phyloP scores from a whole-genome alignment of 2,797 vertebrate genomes.

The Myoxocephalus aenaeus region DNA sequence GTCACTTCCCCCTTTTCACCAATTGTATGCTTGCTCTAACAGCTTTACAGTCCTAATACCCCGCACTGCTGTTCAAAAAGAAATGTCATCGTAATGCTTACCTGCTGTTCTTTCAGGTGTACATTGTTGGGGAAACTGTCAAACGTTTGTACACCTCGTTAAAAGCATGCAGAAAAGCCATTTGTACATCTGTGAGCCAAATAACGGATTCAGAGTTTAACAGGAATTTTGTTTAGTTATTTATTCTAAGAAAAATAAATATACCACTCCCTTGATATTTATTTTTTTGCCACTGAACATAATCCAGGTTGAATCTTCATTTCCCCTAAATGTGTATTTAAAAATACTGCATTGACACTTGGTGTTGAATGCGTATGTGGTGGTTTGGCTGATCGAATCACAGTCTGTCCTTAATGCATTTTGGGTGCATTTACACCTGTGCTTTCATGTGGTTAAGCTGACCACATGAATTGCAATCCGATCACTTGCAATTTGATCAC shows the following conservation, averaged over 20 bases:
- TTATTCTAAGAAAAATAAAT: background rate
- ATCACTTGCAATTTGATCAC: background rate
- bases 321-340: background rate
- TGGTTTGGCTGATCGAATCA: background rate
- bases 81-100: conserved; percentile 3
- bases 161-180: background rate
- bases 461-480: background rate
- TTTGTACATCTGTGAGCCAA: background rate
- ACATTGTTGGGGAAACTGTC: conserved; percentile 5
- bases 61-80: background rate
- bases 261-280: too few species aligned
- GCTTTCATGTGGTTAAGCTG: background rate
- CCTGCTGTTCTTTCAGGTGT: conserved; percentile 7
- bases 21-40: conserved; percentile 8
- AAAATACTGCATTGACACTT: background rate
- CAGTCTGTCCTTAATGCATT: background rate
- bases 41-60: background rate
- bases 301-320: too few species aligned
- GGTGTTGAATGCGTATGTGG: background rate
- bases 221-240: background rate
- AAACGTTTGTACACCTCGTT: conserved; percentile 1
- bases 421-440: background rate
- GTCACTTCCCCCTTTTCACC: background rate
- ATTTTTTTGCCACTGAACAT: too few species aligned
- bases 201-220: background rate